These are phyloP conservation scores for Enteromius fasciolatus DNA, from an alignment of 2,797 vertebrate genomes.

Conservation along the genomic window DNA sequence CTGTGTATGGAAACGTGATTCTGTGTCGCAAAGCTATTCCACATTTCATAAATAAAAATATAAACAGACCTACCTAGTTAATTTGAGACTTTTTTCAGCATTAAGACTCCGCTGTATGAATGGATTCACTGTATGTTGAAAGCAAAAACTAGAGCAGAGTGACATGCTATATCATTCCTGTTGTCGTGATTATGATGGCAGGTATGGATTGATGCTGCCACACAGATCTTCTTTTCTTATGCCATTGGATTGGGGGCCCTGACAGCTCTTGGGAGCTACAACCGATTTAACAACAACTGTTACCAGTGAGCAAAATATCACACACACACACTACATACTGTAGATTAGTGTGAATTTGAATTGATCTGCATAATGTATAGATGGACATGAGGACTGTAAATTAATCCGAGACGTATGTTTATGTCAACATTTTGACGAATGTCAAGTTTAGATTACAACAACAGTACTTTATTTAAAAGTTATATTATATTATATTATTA, in stretches of 20 bases:
- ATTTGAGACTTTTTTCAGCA: neutral
- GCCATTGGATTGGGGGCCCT: slow-evolving; percentile 85
- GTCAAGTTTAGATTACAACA: neutral
- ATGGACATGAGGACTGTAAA: neutral
- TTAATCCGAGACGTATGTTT: neutral
- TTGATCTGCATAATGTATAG: neutral
- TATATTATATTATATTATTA: neutral
- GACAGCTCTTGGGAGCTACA: slow-evolving; percentile 85
- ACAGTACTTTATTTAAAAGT: neutral
- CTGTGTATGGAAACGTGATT: neutral
- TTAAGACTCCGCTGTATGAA: no score
- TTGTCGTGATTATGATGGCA: slow-evolving; percentile 53
- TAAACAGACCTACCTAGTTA: neutral
- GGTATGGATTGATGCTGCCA: slow-evolving; percentile 87
- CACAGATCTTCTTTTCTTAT: slow-evolving; percentile 87
- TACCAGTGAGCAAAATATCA: slow-evolving; percentile 78
- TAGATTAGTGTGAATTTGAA: neutral
- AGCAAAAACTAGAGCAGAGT: neutral
- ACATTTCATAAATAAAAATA: no score
- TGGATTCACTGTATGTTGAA: neutral
- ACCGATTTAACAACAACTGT: slow-evolving; percentile 87
- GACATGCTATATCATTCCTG: slow-evolving; percentile 1
- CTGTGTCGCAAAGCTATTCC: neutral
- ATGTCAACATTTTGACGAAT: neutral
- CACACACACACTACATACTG: neutral